Evolutionary conservation across 2,888 invertebrate species (phyloP).

Genomic region (Crioceris asparagi): DNA sequence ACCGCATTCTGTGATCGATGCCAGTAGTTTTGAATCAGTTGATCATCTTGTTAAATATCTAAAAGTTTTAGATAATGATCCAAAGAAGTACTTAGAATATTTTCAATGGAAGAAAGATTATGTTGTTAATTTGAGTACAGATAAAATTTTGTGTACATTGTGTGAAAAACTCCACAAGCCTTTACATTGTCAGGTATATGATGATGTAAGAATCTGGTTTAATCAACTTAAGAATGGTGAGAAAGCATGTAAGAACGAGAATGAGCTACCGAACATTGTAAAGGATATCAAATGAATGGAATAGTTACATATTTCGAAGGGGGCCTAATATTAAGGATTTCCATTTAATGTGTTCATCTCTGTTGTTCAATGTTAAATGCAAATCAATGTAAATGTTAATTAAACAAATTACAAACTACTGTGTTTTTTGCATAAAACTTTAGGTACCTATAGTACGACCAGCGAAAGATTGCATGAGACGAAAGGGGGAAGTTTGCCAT

Average conservation of each 20-base stretch:
- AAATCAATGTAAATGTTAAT: too few species aligned
- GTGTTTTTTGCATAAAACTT: too few species aligned
- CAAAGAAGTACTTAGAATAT: conserved; percentile 45
- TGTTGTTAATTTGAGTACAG: conserved; percentile 13
- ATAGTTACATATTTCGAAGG: too few species aligned
- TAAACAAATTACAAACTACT: too few species aligned
- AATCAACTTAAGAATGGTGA: too few species aligned
- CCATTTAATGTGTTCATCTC: too few species aligned
- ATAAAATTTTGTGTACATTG: conserved; percentile 21
- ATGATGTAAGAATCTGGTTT: conserved; percentile 22
- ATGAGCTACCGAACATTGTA: conserved; percentile 6
- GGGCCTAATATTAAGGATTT: too few species aligned
- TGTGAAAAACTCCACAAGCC: conserved; percentile 25
- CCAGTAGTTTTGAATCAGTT: conserved; percentile 43
- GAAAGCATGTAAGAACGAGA: conserved; percentile 9
- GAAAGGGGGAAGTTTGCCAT: too few species aligned
- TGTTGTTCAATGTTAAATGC: too few species aligned
- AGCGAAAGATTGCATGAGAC: too few species aligned
- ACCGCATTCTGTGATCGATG: conserved; percentile 44
- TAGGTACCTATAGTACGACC: too few species aligned
- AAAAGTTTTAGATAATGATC: conserved; percentile 39
- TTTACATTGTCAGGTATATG: conserved; percentile 18
- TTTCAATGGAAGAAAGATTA: conserved; percentile 44
- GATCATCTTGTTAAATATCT: conserved; percentile 43
- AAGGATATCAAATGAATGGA: too few species aligned